These are phyloP conservation scores for Galeopsomyia nigrocyanea DNA, from an alignment of 2,888 invertebrate genomes.

Conservation along the genomic window DNA sequence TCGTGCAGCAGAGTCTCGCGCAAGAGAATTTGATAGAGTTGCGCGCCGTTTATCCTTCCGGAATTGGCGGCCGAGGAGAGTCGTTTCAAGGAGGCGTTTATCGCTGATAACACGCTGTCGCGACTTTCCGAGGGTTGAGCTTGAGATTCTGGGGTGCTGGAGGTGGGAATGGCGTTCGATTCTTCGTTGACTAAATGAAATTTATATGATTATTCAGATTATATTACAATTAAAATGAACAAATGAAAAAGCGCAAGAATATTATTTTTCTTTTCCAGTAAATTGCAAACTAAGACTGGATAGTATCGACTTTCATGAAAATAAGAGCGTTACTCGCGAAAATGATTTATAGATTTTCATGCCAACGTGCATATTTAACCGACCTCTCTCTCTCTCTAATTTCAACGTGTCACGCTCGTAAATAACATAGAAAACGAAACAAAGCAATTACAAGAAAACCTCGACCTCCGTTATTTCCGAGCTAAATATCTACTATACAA, in stretches of 20 bases:
- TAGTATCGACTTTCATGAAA: too few relatives aligned
- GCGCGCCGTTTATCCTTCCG: conserved; percentile 19
- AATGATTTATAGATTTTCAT: not conserved
- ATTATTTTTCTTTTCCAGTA: not conserved
- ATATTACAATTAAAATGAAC: not conserved
- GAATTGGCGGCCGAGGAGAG: conserved; percentile 29
- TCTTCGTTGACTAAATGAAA: not conserved
- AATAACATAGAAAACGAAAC: not conserved
- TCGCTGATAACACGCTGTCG: conserved; percentile 19
- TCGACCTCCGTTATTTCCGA: too few relatives aligned
- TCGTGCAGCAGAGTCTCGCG: conserved; percentile 29
- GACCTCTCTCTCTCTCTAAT: not conserved
- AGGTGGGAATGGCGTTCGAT: not conserved
- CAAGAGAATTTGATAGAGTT: conserved; percentile 37
- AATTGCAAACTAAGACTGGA: not conserved
- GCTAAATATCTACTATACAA: not conserved
- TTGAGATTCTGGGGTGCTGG: not conserved
- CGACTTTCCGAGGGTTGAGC: not conserved
- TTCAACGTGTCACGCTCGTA: too few relatives aligned
- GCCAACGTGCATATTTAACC: not conserved
- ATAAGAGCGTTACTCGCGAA: too few relatives aligned
- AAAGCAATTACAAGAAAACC: not conserved
- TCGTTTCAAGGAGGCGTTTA: conserved; percentile 30
- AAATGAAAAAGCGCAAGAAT: not conserved
- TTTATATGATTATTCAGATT: not conserved